A percentile compares a stretch with the other conserved stretches of the same genome.
These are phyloP conservation scores for Mixornis gularis DNA, from an alignment of 2,113 vertebrate genomes.

Conservation along the genomic window DNA sequence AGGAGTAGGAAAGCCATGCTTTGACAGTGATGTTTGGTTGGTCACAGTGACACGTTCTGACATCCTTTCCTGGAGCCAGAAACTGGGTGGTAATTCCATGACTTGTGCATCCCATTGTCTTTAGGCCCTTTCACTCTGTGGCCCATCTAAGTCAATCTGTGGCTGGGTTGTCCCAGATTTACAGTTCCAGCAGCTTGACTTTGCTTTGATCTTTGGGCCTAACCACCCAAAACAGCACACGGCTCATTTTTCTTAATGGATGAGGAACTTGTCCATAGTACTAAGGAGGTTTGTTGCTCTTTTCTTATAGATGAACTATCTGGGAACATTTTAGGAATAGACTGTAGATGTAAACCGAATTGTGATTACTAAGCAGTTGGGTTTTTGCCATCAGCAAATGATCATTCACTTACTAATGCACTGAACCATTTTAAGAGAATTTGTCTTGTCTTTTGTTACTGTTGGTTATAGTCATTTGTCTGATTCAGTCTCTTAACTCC, in stretches of 20 bases:
- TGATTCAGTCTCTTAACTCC: conserved; percentile 25
- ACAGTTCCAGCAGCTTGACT: neutral
- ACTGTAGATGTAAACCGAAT: neutral
- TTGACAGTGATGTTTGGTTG: neutral
- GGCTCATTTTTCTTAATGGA: neutral
- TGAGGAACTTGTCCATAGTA: neutral
- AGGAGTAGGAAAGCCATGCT: neutral
- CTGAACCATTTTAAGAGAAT: neutral
- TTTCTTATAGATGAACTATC: neutral
- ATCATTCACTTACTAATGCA: neutral
- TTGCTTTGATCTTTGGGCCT: neutral
- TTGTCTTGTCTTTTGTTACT: neutral
- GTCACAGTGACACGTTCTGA: neutral
- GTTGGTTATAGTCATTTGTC: neutral
- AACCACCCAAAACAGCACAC: neutral
- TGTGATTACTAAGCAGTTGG: conserved; percentile 1
- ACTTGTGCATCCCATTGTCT: neutral
- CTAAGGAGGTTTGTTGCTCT: fast-evolving
- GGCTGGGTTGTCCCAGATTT: neutral
- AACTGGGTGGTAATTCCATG: neutral
- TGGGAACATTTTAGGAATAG: neutral
- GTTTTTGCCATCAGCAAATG: neutral
- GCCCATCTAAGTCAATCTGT: neutral
- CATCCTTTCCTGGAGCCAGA: neutral
- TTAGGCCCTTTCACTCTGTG: neutral